Evolutionary conservation across 2,113 vertebrate species (phyloP), one percentile per base, ranked within the genome.

Genomic region (Rhea pennata): DNA sequence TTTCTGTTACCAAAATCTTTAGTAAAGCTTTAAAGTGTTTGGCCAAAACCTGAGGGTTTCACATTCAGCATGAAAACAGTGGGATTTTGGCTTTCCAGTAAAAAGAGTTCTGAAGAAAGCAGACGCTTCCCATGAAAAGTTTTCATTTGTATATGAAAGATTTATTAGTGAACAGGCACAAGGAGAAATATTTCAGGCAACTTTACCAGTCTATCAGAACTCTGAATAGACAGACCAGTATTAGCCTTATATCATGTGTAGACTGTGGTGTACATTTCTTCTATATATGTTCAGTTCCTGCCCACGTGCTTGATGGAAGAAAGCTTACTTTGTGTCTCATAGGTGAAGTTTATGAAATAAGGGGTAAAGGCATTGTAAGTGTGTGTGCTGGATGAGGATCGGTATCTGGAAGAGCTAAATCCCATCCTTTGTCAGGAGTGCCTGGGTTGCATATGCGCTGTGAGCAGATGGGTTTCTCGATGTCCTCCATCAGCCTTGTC

Each of bases 241-340:
- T 77, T 76, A 22, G 26, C 59, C 62, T 95, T 96, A 77, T 69
- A 80, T 92, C 81, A 74, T 50, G 51, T 88, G 86, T 92, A 44
- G 64, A 42, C 89, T 80, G 79, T 91, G 78, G 66, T 80, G 39
- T 77, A 74, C n/a, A 13, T 75, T 88, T 91, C 66, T 91, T 44
- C 12, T 76, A 15, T 69, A 6, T 88, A 67, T 91, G 85, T 94
- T 96, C 91, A 94, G 89, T 70, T 92, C 71, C 26, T 91, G 51
- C 73, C 58, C 50, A 22, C 10, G 51, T 66, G 22, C 54, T 86
- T 62, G 61, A 66, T 0, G 3, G 87, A 84, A 92, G 84, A 93
- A 92, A 83, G 88, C 66, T 94, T 53, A 53, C 83, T 92, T 93
- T 92, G 26, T 79, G 23, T 88, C 58, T 95, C 70, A 23, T 61